Base-by-base conservation (phyloP, 2,797 vertebrate species). In the Hapalemur alaotrensis region DNA sequence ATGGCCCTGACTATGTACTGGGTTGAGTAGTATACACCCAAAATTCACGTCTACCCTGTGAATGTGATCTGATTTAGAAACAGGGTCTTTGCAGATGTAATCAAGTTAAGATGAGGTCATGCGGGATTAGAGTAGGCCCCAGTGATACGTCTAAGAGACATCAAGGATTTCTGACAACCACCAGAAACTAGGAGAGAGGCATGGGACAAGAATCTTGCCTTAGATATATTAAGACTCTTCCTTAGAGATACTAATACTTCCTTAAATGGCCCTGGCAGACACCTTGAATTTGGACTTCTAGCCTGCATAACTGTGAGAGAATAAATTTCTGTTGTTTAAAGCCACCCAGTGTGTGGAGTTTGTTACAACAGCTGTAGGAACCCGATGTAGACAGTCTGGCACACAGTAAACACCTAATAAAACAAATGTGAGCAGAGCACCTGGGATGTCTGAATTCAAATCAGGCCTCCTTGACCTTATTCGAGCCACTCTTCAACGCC, bases 321-420 rank as follows among this genome's bases (percentile, higher is more conserved):
- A 87, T 73, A 35, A 22, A 23, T 22, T n/a, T 65, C 54, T 78
- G 17, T 2, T 35, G 28, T 81, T 78, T 69, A 1, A 32, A 95
- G 52, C 69, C 54, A 73, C 67, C 30, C n/a, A 46, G 11, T n/a
- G 63, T 76, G 73, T 89, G 93, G 83, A 35, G 23, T 92, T 48
- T 63, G 28, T 20, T 28, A 52, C 17, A 43, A 30, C 4, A 41
- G 50, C 61, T n/a, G 59, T 15, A 7, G 38, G 63, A 80, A 25
- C 22, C 25, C 2, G 11, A 54, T 30, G 15, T 0, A 17, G 14
- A 20, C 17, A 38, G 35, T 20, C 18, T 41, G 46, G 48, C 52
- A 50, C 69, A 48, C 4, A 30, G 52, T 12, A 54, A 30, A 48
- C 1, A 43, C 7, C 41, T 13, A 12, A 13, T 50, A 10, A 48